Percentiles rank a stretch among this genome's conserved stretches.
Conservation (phyloP, 2,888 invertebrate species). For the Stictocephala bisonia region DNA sequence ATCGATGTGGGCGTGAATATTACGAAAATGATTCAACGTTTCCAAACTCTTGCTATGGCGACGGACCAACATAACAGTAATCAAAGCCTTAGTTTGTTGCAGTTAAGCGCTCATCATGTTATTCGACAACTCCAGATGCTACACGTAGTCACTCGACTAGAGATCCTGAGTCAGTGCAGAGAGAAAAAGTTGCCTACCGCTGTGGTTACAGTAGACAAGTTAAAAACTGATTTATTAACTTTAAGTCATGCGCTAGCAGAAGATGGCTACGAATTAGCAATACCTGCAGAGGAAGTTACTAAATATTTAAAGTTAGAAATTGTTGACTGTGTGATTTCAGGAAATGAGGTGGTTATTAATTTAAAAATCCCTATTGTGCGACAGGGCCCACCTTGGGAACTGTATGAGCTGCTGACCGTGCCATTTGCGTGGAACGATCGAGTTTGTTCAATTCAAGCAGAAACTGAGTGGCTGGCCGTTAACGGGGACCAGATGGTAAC, state of each 20-base stretch:
- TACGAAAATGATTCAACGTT: background rate
- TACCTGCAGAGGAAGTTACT: background rate
- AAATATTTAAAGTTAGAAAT: constrained; percentile 4
- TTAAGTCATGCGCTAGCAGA: background rate
- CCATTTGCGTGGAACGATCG: background rate
- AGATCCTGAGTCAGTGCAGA: background rate
- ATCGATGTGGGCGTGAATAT: background rate
- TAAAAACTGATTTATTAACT: background rate
- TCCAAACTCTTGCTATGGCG: background rate
- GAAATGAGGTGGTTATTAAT: background rate
- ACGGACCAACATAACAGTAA: background rate
- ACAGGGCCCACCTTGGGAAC: background rate
- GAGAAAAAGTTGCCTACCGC: background rate
- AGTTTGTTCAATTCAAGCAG: background rate
- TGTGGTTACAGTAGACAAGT: background rate
- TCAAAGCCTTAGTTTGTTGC: constrained; percentile 1
- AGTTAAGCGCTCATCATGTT: constrained; percentile 3
- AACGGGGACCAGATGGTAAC: too few relatives aligned
- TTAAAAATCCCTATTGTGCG: background rate
- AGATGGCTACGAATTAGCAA: background rate
- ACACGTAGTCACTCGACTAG: constrained; percentile 4
- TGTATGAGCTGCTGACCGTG: background rate
- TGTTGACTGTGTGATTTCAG: constrained; percentile 7
- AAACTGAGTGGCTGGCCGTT: too few relatives aligned
- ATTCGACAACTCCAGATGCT: background rate